These are phyloP conservation scores for Poecilia picta DNA, from an alignment of 2,797 vertebrate species.

Conservation along the genomic window DNA sequence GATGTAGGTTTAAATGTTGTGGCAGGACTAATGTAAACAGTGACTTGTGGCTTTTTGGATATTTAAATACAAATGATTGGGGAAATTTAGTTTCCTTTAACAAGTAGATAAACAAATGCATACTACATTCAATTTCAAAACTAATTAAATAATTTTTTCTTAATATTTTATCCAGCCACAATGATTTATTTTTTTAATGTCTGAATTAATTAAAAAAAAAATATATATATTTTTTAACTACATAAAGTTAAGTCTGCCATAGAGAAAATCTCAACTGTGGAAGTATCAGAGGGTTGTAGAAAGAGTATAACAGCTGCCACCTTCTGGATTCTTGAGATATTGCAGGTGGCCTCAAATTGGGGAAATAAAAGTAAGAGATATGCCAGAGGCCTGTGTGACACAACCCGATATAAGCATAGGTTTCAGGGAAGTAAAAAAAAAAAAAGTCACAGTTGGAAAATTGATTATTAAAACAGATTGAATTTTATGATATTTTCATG, in stretches of 20 bases:
- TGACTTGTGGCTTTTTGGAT: background rate
- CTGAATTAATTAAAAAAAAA: too few species aligned
- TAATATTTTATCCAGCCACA: background rate
- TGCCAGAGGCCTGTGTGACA: background rate
- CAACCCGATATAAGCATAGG: background rate
- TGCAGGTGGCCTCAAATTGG: slow-evolving; percentile 50
- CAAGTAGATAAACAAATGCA: background rate
- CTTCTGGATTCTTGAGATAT: slow-evolving; percentile 77
- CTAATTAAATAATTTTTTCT: background rate
- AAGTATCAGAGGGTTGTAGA: slow-evolving; percentile 46
- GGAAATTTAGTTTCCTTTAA: background rate
- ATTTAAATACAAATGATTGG: background rate
- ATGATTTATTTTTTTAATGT: background rate
- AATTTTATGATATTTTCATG: background rate
- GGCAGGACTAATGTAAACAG: background rate
- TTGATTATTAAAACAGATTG: accelerated
- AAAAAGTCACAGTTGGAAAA: background rate
- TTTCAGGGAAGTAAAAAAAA: background rate
- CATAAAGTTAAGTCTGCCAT: slow-evolving; percentile 5
- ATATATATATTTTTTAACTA: too few species aligned
- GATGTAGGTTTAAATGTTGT: slow-evolving; percentile 42
- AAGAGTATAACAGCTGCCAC: slow-evolving; percentile 83
- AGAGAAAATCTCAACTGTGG: background rate
- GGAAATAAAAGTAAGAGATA: background rate
- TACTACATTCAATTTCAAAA: background rate